Percentiles rank a stretch among this genome's conserved stretches.
phyloP scores from a whole-genome alignment of 1,140 invertebrate genomes.

The Kradibia gibbosae region DNA sequence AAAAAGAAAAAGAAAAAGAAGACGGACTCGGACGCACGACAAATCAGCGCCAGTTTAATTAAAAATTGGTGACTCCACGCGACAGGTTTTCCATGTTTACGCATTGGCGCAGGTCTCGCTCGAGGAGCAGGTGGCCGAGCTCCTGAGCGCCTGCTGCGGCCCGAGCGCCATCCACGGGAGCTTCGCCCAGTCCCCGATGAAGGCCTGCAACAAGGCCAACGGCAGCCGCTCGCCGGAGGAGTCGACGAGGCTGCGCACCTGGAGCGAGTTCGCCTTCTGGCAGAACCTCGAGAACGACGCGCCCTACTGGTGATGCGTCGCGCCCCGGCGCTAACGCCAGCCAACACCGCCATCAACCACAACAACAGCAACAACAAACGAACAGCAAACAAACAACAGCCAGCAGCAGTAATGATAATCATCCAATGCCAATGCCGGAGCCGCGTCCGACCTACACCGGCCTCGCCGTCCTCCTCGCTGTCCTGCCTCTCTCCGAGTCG shows the following conservation, averaged over 20 bases:
- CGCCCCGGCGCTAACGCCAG: too few species aligned
- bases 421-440: too few species aligned
- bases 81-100: constrained; percentile 26
- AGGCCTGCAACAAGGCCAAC: constrained; percentile 51
- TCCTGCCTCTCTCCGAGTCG: too few species aligned
- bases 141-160: constrained; percentile 37
- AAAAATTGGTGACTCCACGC: not conserved
- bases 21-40: too few species aligned
- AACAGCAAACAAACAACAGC: too few species aligned
- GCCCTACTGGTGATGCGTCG: constrained; percentile 80
- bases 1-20: too few species aligned
- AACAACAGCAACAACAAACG: not conserved
- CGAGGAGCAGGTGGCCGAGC: constrained; percentile 22
- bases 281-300: constrained; percentile 78
- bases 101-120: not conserved
- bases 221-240: constrained; percentile 52
- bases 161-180: constrained; percentile 41
- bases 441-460: too few species aligned
- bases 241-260: constrained; percentile 73
- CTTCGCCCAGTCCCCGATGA: constrained; percentile 24
- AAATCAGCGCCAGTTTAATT: too few species aligned
- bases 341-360: not conserved
- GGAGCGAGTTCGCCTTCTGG: constrained; percentile 84
- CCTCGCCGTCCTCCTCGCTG: too few species aligned
- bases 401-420: too few species aligned